These are phyloP conservation scores for Crioceris asparagi DNA, from an alignment of 2,888 invertebrate species.

Conservation along the genomic window DNA sequence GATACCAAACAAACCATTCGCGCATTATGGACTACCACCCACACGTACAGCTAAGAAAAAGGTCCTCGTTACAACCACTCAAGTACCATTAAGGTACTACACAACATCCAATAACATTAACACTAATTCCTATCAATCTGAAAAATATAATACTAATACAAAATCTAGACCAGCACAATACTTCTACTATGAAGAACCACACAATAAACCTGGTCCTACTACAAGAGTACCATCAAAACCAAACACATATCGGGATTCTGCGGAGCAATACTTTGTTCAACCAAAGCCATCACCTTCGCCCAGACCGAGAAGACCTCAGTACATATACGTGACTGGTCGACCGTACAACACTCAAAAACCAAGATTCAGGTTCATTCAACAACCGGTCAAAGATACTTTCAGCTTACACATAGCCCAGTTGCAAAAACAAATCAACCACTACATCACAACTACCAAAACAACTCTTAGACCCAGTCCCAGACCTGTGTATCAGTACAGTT, in stretches of 20 bases:
- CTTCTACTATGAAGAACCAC: constrained; percentile 53
- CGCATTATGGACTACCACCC: constrained; percentile 21
- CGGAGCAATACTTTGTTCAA: constrained; percentile 24
- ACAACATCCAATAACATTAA: constrained; percentile 44
- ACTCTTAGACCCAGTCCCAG: constrained; percentile 31
- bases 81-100: constrained; percentile 53
- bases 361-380: constrained; percentile 22
- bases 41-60: constrained; percentile 18
- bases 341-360: constrained; percentile 28
- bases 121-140: constrained; percentile 38
- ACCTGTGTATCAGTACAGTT: constrained; percentile 64
- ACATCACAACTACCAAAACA: constrained; percentile 48
- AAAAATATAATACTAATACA: constrained; percentile 23
- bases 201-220: constrained; percentile 15
- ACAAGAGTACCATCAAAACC: constrained; percentile 11
- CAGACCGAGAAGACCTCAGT: constrained; percentile 22
- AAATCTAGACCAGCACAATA: constrained; percentile 43
- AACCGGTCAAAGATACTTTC: constrained; percentile 39
- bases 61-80: constrained; percentile 44
- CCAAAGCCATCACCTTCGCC: constrained; percentile 16
- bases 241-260: constrained; percentile 15
- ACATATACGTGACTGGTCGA: constrained; percentile 30
- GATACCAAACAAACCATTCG: constrained; percentile 41
- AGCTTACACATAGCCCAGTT: constrained; percentile 56
- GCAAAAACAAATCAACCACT: constrained; percentile 51